Conservation (phyloP, 92 coral and sea anemone genomes). For the Scolanthus callimorphus region DNA sequence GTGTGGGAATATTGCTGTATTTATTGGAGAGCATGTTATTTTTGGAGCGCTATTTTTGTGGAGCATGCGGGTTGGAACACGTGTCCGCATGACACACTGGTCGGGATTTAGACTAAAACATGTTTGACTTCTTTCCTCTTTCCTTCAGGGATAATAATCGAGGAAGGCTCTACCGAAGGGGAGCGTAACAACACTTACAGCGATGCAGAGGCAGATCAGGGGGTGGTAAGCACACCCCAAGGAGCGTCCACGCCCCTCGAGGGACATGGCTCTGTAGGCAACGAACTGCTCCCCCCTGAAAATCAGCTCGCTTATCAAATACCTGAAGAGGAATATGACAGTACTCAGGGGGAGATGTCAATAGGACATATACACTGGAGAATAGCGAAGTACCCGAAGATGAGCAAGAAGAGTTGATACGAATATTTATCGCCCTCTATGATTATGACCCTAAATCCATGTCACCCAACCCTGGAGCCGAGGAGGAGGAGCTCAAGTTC, state of each 20-base stretch:
- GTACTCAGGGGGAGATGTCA: conserved; percentile 17
- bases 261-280: neutral
- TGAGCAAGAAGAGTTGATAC: conserved; percentile 46
- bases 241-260: conserved; percentile 46
- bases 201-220: conserved; percentile 75
- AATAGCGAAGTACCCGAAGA: conserved; percentile 19
- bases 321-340: neutral
- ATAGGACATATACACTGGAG: conserved; percentile 37
- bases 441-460: conserved; percentile 85
- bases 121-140: no score
- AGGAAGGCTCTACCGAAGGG: conserved; percentile 1
- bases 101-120: no score
- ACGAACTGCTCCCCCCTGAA: conserved; percentile 10
- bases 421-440: conserved; percentile 83
- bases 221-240: conserved; percentile 14
- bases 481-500: conserved; percentile 89
- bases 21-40: no score
- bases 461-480: conserved; percentile 98
- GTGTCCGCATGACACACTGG: no score
- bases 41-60: no score
- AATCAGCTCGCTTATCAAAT: neutral
- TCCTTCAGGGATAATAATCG: conserved; percentile 4
- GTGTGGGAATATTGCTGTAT: no score
- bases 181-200: conserved; percentile 37
- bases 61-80: no score